These are phyloP conservation scores for Epinephelus coioides DNA, from an alignment of 2,797 vertebrate genomes.

Conservation along the genomic window DNA sequence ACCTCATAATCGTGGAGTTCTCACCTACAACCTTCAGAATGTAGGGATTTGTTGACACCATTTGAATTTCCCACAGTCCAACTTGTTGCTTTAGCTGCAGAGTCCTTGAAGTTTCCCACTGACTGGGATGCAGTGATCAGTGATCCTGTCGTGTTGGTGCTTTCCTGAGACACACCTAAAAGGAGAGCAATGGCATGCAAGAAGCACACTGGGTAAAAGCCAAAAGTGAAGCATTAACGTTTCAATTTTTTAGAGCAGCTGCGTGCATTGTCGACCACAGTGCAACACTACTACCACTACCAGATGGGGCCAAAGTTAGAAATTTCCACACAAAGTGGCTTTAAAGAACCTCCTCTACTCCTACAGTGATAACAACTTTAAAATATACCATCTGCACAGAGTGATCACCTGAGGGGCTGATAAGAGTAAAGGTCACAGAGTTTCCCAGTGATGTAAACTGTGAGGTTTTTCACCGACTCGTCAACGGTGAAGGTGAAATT, in stretches of 20 bases:
- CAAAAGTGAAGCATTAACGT: background rate
- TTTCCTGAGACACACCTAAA: slow-evolving; percentile 45
- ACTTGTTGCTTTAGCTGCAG: slow-evolving; percentile 26
- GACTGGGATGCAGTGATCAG: slow-evolving; percentile 40
- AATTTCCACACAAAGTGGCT: background rate
- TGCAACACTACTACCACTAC: background rate
- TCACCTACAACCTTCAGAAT: slow-evolving; percentile 68
- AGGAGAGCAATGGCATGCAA: background rate
- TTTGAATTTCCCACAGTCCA: slow-evolving; percentile 59
- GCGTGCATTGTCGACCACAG: background rate
- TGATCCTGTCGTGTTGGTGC: slow-evolving; percentile 1
- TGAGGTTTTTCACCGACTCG: slow-evolving; percentile 40
- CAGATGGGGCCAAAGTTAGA: background rate
- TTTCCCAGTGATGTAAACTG: slow-evolving; percentile 54
- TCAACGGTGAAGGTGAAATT: slow-evolving; percentile 57
- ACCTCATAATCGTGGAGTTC: background rate
- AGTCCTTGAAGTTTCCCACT: slow-evolving; percentile 63
- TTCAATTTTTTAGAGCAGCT: too few species aligned
- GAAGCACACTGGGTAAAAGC: background rate
- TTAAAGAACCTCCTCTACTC: background rate
- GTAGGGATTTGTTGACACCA: slow-evolving; percentile 53
- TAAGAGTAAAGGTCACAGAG: slow-evolving; percentile 25
- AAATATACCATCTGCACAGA: background rate
- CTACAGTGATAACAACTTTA: background rate
- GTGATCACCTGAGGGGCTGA: slow-evolving; percentile 54